Conservation (phyloP, 1,140 invertebrate species). For the Brachionus sp. region DNA sequence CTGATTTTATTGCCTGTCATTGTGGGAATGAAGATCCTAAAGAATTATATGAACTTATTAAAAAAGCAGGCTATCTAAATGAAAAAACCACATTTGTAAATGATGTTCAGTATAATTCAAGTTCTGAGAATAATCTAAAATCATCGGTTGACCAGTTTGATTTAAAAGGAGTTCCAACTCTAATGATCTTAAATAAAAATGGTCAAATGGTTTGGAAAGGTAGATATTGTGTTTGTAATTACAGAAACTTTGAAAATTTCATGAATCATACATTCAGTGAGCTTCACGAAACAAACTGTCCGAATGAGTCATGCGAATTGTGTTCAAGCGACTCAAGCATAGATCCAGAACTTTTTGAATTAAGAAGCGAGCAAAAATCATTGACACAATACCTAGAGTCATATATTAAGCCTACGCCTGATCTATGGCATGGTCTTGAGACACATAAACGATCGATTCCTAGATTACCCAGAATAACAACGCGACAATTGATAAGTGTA, state of each 20-base stretch:
- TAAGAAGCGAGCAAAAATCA: slow-evolving; percentile 32
- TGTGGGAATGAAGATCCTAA: slow-evolving; percentile 29
- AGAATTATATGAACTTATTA: slow-evolving; percentile 6
- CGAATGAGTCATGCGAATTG: neutral
- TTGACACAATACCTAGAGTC: slow-evolving; percentile 30
- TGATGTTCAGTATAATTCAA: slow-evolving; percentile 14
- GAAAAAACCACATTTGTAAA: slow-evolving; percentile 16
- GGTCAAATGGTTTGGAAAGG: slow-evolving; percentile 59
- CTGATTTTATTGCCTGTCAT: slow-evolving; percentile 33
- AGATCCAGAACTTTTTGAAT: slow-evolving; percentile 14
- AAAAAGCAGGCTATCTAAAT: slow-evolving; percentile 32
- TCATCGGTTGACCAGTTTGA: slow-evolving; percentile 1
- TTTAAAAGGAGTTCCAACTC: slow-evolving; percentile 28
- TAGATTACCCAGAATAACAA: slow-evolving; percentile 28
- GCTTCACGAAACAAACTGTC: neutral
- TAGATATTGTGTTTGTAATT: slow-evolving; percentile 56
- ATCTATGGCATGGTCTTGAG: slow-evolving; percentile 13
- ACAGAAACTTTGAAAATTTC: slow-evolving; percentile 53
- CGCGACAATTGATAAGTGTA: slow-evolving; percentile 25
- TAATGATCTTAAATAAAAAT: slow-evolving; percentile 31
- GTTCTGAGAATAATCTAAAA: neutral
- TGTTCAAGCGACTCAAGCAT: slow-evolving; percentile 1
- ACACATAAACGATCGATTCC: neutral
- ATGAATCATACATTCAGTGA: slow-evolving; percentile 50
- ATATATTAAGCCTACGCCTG: slow-evolving; percentile 3